Evolutionary conservation across 2,888 invertebrate species (phyloP), one percentile per base, ranked within the genome.

Genomic region (Nyleta sp.): DNA sequence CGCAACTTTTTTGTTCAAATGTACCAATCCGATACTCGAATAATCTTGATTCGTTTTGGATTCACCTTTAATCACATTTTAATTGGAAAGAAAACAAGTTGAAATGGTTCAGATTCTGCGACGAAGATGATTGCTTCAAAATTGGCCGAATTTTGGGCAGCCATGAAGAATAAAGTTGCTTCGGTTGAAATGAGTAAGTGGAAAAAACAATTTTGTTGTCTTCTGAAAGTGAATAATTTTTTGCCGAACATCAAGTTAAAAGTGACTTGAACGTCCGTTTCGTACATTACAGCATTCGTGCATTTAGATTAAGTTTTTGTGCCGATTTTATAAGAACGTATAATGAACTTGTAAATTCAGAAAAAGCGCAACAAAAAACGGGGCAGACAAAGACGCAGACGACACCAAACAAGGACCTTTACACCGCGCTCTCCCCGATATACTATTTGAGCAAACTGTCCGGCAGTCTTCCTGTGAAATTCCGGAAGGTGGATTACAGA

Each of bases 391-490:
- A 38, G 13, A 2, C n/a, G 7, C 17, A 62, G 15, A 22, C 24
- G 4, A 28, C 35, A 31, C 28, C 28, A 7, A 28, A 8, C 2
- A 10, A 85, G 1, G 87, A 89, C 81, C 80, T 90, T 6, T 88
- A 86, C 44, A 82, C 85, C 46, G 86, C 87, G 0, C 80, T 90
- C 2, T 80, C 81, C n/a, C 90, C 90, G 2, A 84, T 89, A 40
- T 90, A 89, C 77, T 81, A 88, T 62, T 53, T 90, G 7, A 86
- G 87, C 59, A 89, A 87, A 80, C 15, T 85, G n/a, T 85, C 83
- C 17, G 90, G 90, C 18, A 62, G 87, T 8, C 65, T 89, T 46
- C 90, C 90, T 1, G 87, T 88, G 0, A 83, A 84, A 62, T 89
- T 89, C 48, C 72, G 68, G 4, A 55, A 71, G 24, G 74, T 83